Base-by-base conservation (phyloP, 2,797 vertebrate species). In the Ceyx erithaca region DNA sequence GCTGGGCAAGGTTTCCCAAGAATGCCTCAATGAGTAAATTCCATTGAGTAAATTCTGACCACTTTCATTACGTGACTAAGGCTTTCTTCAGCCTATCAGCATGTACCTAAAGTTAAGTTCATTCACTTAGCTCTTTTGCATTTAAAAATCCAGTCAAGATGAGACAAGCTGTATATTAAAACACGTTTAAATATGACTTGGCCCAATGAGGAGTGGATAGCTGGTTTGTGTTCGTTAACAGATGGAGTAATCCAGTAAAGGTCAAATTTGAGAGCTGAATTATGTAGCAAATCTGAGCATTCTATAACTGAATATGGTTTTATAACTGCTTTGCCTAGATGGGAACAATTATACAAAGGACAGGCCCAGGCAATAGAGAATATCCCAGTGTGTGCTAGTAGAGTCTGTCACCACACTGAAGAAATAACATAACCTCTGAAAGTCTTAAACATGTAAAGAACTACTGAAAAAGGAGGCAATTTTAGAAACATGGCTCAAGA, bases 121-220 rank as follows among this genome's bases (percentile, higher is more conserved):
- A 59, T 87, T 91, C 63, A 4, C n/a, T 58, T 62, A 68, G 18
- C 20, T 51, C 14, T 66, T 64, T 46, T 66, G 9, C 3, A 2
- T 71, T 79, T 88, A 79, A 89, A 91, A 92, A 79, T 80, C 57
- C 37, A 58, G 51, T 91, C 90, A 93, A 93, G 83, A 86, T 3
- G 2, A 85, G 73, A 81, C 80, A 89, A 80, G 58, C 35, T 59
- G 2, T 80, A 12, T 61, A 33, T 78, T 62, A n/a, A 18, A 90
- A 37, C 17, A 18, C 0, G 10, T 64, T 85, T 92, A 82, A 75
- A 82, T 58, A 75, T 75, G 46, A 66, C 75, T 82, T 55, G 37
- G 25, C 25, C 26, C 64, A 79, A 30, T 41, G 33, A 79, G 73
- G 14, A 43, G 21, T 43, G 55, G 35, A 49, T 76, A 85, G 43